phyloP scores from a whole-genome alignment of 2,113 vertebrate species.

The Eudyptes chrysolophus region DNA sequence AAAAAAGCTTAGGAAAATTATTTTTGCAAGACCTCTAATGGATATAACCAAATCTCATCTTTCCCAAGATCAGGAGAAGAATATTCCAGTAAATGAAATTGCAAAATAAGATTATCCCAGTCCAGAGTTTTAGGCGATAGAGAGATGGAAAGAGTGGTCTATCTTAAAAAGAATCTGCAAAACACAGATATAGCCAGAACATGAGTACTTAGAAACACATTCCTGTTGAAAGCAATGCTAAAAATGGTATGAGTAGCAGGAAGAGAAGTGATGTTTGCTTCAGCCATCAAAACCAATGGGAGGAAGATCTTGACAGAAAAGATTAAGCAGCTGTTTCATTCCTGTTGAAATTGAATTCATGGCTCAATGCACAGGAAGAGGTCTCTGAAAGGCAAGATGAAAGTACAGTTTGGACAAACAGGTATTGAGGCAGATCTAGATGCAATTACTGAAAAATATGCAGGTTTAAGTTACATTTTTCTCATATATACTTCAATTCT shows the following conservation, averaged over 20 bases:
- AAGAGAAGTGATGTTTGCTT: neutral
- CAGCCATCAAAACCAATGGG: neutral
- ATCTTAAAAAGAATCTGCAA: neutral
- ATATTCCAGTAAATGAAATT: neutral
- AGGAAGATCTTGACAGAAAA: conserved; percentile 27
- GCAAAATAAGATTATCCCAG: neutral
- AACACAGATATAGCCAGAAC: neutral
- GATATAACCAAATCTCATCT: neutral
- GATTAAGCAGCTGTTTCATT: conserved; percentile 33
- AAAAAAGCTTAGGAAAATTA: neutral
- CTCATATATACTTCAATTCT: neutral
- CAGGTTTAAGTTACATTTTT: neutral
- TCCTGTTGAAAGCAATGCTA: neutral
- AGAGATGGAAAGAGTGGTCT: neutral
- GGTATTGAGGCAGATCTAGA: neutral
- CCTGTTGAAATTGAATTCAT: neutral
- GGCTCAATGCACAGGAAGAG: neutral
- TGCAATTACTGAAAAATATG: neutral
- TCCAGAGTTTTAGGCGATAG: neutral
- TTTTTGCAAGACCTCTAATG: neutral
- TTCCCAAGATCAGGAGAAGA: neutral
- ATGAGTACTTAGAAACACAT: neutral
- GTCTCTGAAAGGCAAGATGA: neutral
- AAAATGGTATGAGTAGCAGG: neutral
- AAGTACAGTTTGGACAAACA: neutral